Evolutionary conservation across 2,113 vertebrate species (phyloP), one percentile per base, ranked within the genome.

Genomic region (Albula goreensis): DNA sequence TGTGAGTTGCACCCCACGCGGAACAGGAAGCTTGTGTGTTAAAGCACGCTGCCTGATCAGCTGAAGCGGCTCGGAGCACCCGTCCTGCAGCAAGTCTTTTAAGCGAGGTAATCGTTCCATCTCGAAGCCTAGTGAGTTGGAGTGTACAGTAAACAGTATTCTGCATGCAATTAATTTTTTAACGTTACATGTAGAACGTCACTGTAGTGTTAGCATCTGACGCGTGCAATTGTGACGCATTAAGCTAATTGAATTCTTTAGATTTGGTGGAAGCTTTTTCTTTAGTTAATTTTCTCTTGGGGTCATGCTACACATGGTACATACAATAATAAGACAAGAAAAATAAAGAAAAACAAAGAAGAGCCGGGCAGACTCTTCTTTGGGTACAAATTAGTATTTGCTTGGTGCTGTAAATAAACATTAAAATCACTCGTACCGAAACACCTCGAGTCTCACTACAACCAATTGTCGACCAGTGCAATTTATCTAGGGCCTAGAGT

Each of bases 1-100:
- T 8, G 70, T 31, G 8, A 74, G 8, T 31, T 74, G n/a, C 9
- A 74, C 70, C 9, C 70, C 70, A 74, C 70, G 5, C 22, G 70
- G 70, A 25, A 74, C 70, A 74, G 10, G n/a, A 74, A 74, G 70
- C 70, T 74, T 74, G n/a, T 74, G 22, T 74, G n/a, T 74, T 74
- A n/a, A 3, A 31, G 70, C n/a, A 74, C 70, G n/a, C 8, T 8
- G 9, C 70, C 70, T 74, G 22, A 11, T 74, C 10, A 74, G 70
- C 5, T 74, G 70, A 25, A 74, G n/a, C 7, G 70, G 17, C 70
- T 74, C n/a, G 70, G n/a, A 74, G 70, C 5, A 3, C 22, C n/a
- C n/a, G 70, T 74, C 70, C n/a, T 74, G 70, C 70, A 74, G 8
- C 70, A 74, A 2, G 22, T 31, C n/a, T 8, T 74, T 74, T 10